Evolutionary conservation across 1,140 invertebrate species (phyloP).

Genomic region (Sinella curviseta): DNA sequence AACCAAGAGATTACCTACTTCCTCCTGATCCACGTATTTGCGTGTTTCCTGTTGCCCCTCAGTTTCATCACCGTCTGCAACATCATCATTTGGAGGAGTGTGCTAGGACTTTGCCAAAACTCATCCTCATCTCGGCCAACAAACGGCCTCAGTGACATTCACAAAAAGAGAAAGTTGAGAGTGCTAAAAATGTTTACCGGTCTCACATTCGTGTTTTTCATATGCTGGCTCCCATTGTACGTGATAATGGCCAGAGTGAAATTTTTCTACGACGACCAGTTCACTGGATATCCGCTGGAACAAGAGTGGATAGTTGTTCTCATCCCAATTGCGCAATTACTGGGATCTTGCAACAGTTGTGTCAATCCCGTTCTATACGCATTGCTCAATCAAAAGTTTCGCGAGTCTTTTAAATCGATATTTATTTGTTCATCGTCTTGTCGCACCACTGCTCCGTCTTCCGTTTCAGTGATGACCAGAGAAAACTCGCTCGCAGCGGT

Average conservation of each 20-base stretch:
- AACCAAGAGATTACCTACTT: background rate
- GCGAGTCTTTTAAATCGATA: background rate
- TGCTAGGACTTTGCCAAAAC: background rate
- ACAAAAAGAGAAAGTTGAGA: background rate
- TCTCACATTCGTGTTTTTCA: background rate
- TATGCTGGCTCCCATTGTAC: background rate
- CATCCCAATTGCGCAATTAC: background rate
- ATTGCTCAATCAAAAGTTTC: background rate
- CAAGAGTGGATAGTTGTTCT: background rate
- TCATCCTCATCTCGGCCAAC: background rate
- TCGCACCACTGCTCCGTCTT: background rate
- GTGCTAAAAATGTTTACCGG: background rate
- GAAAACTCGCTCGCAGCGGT: too few relatives aligned
- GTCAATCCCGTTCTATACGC: background rate
- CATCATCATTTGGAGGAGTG: background rate
- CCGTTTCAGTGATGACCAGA: background rate
- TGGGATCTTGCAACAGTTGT: background rate
- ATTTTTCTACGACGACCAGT: background rate
- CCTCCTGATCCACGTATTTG: background rate
- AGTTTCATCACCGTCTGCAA: background rate
- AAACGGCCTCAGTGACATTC: background rate
- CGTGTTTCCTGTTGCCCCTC: background rate
- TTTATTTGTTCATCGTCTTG: background rate
- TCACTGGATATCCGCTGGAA: background rate
- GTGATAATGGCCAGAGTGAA: background rate